Conservation (phyloP, 2,888 invertebrate genomes). For the Polydrusus cervinus region DNA sequence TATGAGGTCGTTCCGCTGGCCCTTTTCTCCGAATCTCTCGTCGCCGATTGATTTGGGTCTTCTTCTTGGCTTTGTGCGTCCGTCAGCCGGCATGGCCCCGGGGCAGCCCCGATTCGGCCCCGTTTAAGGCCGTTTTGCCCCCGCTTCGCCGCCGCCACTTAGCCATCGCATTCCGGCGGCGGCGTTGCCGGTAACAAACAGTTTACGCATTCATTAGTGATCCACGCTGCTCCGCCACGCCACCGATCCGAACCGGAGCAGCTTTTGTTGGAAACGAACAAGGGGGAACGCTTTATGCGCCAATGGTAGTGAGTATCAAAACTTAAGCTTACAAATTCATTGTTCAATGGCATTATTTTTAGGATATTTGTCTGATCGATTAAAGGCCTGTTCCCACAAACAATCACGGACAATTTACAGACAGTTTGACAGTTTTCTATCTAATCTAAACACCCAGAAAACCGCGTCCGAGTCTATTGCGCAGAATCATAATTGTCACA, state of each 20-base stretch:
- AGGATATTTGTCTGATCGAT: no score
- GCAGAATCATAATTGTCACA: no score
- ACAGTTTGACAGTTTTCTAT: no score
- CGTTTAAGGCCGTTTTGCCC: conserved; percentile 45
- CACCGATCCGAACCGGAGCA: conserved; percentile 47
- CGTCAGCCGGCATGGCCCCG: conserved; percentile 51
- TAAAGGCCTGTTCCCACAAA: no score
- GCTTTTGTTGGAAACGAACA: conserved; percentile 43
- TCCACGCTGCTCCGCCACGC: conserved; percentile 46
- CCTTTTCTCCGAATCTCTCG: conserved; percentile 48
- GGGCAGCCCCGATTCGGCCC: conserved; percentile 51
- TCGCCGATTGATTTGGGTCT: conserved; percentile 45
- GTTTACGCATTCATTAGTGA: conserved; percentile 71
- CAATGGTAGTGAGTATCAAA: conserved; percentile 4
- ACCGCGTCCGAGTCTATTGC: no score
- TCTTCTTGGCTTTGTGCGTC: conserved; percentile 45
- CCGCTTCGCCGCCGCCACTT: conserved; percentile 73
- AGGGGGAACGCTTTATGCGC: conserved; percentile 10
- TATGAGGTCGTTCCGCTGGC: conserved; percentile 43
- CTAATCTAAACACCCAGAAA: no score
- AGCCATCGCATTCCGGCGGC: conserved; percentile 72
- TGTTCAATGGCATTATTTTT: no score
- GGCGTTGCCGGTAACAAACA: conserved; percentile 71
- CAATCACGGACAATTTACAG: no score
- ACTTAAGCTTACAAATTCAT: no score